Evolutionary conservation across 2,113 vertebrate genomes (phyloP).

Genomic region (Anolis carolinensis): DNA sequence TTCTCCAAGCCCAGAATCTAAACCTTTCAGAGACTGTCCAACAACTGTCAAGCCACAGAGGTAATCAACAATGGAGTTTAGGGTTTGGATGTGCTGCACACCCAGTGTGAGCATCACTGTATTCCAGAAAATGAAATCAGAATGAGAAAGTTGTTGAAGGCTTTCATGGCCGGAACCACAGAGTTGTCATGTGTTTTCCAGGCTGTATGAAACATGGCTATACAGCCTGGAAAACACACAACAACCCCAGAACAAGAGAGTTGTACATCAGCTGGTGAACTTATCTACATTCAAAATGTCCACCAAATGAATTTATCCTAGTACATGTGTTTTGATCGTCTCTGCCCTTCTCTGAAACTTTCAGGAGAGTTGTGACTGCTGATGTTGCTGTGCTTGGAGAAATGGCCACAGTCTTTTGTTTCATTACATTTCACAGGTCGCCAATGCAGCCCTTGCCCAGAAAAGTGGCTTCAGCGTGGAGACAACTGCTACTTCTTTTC

Average conservation of each 20-base stretch:
- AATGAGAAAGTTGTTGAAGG: too few species aligned
- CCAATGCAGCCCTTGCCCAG: conserved; percentile 64
- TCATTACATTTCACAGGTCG: conserved; percentile 28
- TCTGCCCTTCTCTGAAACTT: not conserved
- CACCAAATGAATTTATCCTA: too few species aligned
- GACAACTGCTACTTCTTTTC: conserved; percentile 65
- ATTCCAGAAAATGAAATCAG: not conserved
- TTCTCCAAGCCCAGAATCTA: conserved; percentile 57
- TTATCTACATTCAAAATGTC: not conserved
- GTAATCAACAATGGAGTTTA: conserved; percentile 32
- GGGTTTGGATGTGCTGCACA: not conserved
- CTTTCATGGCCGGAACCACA: too few species aligned
- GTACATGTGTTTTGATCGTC: not conserved
- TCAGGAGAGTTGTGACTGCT: not conserved
- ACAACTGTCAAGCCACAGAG: conserved; percentile 53
- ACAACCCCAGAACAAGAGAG: not conserved
- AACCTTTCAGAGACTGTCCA: conserved; percentile 62
- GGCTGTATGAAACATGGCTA: too few species aligned
- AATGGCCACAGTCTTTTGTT: not conserved
- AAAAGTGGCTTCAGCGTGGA: conserved; percentile 66
- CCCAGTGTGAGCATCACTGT: not conserved
- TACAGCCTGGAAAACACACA: too few species aligned
- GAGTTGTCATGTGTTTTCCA: too few species aligned
- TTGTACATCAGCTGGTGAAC: not conserved
- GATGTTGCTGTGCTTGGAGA: not conserved